These are phyloP conservation scores for Dysmachus trigonus DNA, from an alignment of 2,888 invertebrate genomes.

Conservation along the genomic window DNA sequence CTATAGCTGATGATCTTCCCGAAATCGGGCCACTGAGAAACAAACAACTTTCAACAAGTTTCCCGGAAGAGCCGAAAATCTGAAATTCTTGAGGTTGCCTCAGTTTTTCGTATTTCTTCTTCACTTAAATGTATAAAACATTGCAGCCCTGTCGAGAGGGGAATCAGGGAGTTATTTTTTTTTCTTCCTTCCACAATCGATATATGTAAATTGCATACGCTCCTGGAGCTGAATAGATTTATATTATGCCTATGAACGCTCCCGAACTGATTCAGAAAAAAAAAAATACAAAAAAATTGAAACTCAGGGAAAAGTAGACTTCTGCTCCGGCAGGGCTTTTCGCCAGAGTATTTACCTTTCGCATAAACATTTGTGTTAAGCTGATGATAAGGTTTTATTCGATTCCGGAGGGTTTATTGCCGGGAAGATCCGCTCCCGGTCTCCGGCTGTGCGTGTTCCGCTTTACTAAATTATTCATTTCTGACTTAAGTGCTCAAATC, in stretches of 20 bases:
- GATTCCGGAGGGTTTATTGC: constrained; percentile 27
- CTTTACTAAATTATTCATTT: background rate
- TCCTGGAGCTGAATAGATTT: constrained; percentile 30
- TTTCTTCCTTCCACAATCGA: no score
- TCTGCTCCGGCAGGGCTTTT: background rate
- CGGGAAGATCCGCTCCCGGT: background rate
- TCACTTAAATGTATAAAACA: constrained; percentile 11
- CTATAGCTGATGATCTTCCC: background rate
- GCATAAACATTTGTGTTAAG: constrained; percentile 30
- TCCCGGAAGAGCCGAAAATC: constrained; percentile 23
- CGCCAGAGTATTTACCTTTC: constrained; percentile 18
- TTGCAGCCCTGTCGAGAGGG: background rate
- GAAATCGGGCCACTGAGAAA: background rate
- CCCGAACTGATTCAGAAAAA: constrained; percentile 38
- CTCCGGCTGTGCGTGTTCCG: background rate
- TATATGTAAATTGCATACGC: constrained; percentile 42
- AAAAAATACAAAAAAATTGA: no score
- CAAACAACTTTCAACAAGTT: constrained; percentile 45
- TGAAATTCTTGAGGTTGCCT: constrained; percentile 30
- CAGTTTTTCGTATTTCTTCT: constrained; percentile 20
- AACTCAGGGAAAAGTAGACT: constrained; percentile 11
- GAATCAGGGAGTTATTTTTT: background rate
- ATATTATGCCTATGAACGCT: constrained; percentile 35
- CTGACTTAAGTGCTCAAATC: background rate
- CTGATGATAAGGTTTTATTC: constrained; percentile 4